Conservation (phyloP, 2,888 invertebrate species). For the Lamproptera curius region DNA sequence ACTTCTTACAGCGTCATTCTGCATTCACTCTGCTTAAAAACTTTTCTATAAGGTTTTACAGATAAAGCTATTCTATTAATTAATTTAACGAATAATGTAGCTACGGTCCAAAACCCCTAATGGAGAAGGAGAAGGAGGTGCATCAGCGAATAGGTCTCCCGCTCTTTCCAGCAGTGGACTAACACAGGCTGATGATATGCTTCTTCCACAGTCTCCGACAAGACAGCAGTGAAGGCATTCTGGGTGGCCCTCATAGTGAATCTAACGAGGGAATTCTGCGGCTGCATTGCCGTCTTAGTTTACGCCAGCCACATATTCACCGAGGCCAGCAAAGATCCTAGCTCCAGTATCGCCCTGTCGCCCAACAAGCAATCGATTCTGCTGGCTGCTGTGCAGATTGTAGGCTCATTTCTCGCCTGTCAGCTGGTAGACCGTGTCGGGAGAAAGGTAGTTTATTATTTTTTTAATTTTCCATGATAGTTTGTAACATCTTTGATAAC, state of each 20-base stretch:
- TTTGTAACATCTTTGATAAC: no score
- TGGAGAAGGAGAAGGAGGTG: no score
- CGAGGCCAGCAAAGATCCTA: slow-evolving; percentile 48
- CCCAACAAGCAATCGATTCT: slow-evolving; percentile 67
- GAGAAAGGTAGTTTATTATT: slow-evolving; percentile 48
- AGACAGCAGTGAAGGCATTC: slow-evolving; percentile 62
- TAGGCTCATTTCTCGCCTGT: slow-evolving; percentile 66
- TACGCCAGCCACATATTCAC: slow-evolving; percentile 70
- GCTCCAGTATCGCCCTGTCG: slow-evolving; percentile 50
- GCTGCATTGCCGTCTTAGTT: slow-evolving; percentile 65
- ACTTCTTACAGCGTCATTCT: no score
- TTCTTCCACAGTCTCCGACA: slow-evolving; percentile 56
- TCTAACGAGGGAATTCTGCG: slow-evolving; percentile 65
- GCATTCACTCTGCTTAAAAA: no score
- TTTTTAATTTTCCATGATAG: no score
- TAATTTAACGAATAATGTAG: no score
- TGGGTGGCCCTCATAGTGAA: slow-evolving; percentile 69
- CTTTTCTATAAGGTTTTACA: no score
- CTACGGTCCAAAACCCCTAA: no score
- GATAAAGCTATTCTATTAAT: no score
- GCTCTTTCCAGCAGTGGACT: no score
- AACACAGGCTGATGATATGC: no score
- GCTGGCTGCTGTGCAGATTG: slow-evolving; percentile 62
- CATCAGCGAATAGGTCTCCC: no score
- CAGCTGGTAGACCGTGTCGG: slow-evolving; percentile 64